A percentile compares a stretch with the other conserved stretches of the same genome.
phyloP scores from a whole-genome alignment of 2,888 invertebrate genomes.

The Xiphydria camelus region DNA sequence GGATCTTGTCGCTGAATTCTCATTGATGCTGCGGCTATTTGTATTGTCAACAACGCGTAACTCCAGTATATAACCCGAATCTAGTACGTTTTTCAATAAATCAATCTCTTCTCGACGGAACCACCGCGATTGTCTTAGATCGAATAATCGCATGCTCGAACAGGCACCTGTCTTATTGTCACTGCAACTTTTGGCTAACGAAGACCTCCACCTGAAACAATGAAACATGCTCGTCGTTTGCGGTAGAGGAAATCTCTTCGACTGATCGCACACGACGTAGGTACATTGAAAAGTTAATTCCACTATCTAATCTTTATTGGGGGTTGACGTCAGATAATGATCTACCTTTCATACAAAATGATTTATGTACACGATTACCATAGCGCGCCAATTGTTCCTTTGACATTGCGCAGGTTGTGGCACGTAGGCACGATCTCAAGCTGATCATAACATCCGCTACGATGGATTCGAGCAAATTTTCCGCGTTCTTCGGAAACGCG shows the following conservation, averaged over 20 bases:
- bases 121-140: conserved; percentile 10
- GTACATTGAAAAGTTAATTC: too few relatives aligned
- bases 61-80: conserved; percentile 12
- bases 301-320: conserved; percentile 10
- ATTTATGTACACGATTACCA: conserved; percentile 12
- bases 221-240: too few relatives aligned
- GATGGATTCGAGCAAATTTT: conserved; percentile 98
- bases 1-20: conserved; percentile 5
- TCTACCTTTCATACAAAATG: conserved; percentile 1
- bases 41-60: conserved; percentile 1
- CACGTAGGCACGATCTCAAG: conserved; percentile 86
- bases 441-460: conserved; percentile 99
- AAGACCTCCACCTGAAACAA: conserved; percentile 5
- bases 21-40: not conserved
- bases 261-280: too few relatives aligned
- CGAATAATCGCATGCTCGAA: conserved; percentile 9
- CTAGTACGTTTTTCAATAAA: conserved; percentile 12
- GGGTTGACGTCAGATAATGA: conserved; percentile 5
- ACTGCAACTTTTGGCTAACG: not conserved
- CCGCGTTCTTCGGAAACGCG: conserved; percentile 98
- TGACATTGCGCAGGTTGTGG: conserved; percentile 72
- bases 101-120: conserved; percentile 6
- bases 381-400: too few relatives aligned
- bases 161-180: conserved; percentile 2
- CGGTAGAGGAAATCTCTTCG: too few relatives aligned